These are phyloP conservation scores for Endotricha flammealis DNA, from an alignment of 2,888 invertebrate genomes.

Conservation along the genomic window DNA sequence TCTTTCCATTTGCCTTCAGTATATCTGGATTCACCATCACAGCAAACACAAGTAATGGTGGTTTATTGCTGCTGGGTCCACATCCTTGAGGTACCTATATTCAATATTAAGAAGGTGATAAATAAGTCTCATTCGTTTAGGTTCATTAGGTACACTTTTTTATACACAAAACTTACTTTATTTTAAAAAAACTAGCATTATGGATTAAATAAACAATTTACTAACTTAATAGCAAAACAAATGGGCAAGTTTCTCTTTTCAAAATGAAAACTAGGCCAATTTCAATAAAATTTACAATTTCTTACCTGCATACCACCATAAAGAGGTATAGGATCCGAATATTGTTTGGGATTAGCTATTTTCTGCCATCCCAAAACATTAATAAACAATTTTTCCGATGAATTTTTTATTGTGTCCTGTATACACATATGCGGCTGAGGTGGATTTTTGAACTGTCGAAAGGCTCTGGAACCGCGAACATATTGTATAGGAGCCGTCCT, in stretches of 20 bases:
- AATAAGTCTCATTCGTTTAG: neutral
- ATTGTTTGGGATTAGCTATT: constrained; percentile 81
- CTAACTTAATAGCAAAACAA: too few relatives aligned
- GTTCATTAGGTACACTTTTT: neutral
- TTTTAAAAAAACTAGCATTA: too few relatives aligned
- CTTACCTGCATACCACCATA: constrained; percentile 85
- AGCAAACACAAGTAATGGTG: constrained; percentile 82
- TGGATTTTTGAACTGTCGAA: constrained; percentile 84
- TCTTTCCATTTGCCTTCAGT: constrained; percentile 82
- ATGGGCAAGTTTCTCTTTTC: too few relatives aligned
- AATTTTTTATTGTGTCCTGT: constrained; percentile 79
- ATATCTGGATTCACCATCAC: constrained; percentile 87
- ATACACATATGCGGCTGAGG: constrained; percentile 88
- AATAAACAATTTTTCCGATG: constrained; percentile 78
- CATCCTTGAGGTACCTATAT: constrained; percentile 78
- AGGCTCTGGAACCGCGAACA: constrained; percentile 79
- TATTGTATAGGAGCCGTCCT: constrained; percentile 73
- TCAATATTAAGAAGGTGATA: neutral
- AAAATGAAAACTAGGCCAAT: too few relatives aligned
- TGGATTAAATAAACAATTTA: too few relatives aligned
- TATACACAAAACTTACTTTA: too few relatives aligned
- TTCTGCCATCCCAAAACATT: constrained; percentile 87
- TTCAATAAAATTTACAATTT: constrained; percentile 8
- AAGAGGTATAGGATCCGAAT: constrained; percentile 82
- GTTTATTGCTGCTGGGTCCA: constrained; percentile 74